phyloP scores from a whole-genome alignment of 2,797 vertebrate species.

The Decapterus maruadsi region DNA sequence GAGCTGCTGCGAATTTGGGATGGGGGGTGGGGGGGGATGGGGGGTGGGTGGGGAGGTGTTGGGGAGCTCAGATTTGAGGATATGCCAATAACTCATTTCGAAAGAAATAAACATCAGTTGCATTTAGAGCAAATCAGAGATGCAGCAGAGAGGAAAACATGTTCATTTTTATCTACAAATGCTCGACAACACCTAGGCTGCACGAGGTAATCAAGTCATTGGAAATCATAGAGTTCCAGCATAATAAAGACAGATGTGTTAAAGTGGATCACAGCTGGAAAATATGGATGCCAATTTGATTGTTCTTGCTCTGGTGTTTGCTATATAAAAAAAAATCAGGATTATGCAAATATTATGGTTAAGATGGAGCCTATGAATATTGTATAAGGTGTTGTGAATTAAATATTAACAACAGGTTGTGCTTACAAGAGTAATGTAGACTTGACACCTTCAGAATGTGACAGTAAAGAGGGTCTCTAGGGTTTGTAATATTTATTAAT shows the following conservation, averaged over 20 bases:
- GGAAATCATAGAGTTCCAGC: constrained; percentile 47
- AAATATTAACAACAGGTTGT: constrained; percentile 36
- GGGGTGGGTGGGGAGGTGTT: constrained; percentile 74
- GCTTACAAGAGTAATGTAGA: constrained; percentile 19
- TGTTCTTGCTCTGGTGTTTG: constrained; percentile 19
- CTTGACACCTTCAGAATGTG: constrained; percentile 53
- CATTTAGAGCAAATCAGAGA: constrained; percentile 70
- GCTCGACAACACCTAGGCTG: constrained; percentile 38
- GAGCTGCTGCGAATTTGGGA: constrained; percentile 43
- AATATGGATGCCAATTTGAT: constrained; percentile 30
- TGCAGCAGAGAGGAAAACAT: constrained; percentile 44
- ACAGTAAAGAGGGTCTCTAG: constrained; percentile 25
- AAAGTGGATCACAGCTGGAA: constrained; percentile 25
- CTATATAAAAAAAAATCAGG: constrained; percentile 7
- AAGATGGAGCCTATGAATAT: constrained; percentile 29
- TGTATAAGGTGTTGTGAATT: constrained; percentile 29
- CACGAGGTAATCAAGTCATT: constrained; percentile 48
- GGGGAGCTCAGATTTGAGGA: constrained; percentile 75
- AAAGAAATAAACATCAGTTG: constrained; percentile 76
- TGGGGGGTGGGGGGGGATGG: no score
- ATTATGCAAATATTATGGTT: constrained; percentile 37
- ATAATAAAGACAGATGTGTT: constrained; percentile 22
- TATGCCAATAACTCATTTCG: constrained; percentile 79
- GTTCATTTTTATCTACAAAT: constrained; percentile 57
- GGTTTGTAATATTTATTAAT: constrained; percentile 55